A percentile compares a stretch with the other conserved stretches of the same genome.
Conservation (phyloP, 1,140 invertebrate species). For the Metaphire vulgaris region DNA sequence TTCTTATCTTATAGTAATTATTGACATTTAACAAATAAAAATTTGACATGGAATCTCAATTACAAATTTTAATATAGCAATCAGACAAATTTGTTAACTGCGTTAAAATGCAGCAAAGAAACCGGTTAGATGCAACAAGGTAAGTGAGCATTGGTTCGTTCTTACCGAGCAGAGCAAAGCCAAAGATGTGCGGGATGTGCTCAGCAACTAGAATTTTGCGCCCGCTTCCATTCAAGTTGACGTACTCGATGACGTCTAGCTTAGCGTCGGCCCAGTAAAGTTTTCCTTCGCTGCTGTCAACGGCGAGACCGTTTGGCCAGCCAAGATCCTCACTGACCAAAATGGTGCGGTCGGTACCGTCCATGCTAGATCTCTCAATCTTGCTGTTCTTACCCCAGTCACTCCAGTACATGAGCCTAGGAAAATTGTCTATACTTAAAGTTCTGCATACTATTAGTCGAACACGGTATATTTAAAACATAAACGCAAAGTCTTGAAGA, state of each 20-base stretch:
- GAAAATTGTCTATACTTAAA: too few relatives aligned
- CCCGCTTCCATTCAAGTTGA: slow-evolving; percentile 39
- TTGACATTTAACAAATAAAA: too few relatives aligned
- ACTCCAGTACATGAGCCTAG: slow-evolving; percentile 79
- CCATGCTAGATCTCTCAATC: slow-evolving; percentile 92
- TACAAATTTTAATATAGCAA: too few relatives aligned
- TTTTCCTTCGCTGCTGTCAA: slow-evolving; percentile 71
- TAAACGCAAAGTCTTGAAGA: too few relatives aligned
- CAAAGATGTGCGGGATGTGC: slow-evolving; percentile 77
- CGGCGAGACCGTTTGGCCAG: slow-evolving; percentile 62
- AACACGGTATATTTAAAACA: too few relatives aligned
- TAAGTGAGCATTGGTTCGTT: too few relatives aligned
- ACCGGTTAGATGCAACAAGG: too few relatives aligned
- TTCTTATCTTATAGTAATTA: too few relatives aligned
- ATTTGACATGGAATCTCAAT: too few relatives aligned
- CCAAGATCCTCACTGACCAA: slow-evolving; percentile 56
- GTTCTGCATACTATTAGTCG: too few relatives aligned
- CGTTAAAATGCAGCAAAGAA: too few relatives aligned
- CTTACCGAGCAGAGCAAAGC: slow-evolving; percentile 54
- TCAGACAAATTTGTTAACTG: too few relatives aligned
- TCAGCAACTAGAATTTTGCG: slow-evolving; percentile 64
- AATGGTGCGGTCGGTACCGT: slow-evolving; percentile 65
- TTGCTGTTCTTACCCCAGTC: slow-evolving; percentile 97
- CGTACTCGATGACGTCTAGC: slow-evolving; percentile 50
- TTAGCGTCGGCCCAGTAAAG: slow-evolving; percentile 90